Evolutionary conservation across 2,797 vertebrate species (phyloP), one percentile per base, ranked within the genome.

Genomic region (Otus scops): DNA sequence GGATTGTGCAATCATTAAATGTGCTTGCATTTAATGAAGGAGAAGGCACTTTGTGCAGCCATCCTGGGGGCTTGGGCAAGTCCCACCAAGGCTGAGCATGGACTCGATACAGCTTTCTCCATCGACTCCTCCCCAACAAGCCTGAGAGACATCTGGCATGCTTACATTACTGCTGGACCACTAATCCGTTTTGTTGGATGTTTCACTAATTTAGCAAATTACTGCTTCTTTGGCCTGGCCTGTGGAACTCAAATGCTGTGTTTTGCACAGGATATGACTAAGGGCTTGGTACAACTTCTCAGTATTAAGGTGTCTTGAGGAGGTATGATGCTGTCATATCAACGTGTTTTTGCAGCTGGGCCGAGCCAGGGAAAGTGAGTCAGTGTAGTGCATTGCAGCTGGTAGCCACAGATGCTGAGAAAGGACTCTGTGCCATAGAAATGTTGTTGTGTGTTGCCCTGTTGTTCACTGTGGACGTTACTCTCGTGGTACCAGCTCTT

Each of bases 191-290:
- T 77, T 56, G 17, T 18, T 73, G 47, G 53, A 59, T 57, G 16
- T 78, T 89, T 89, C 61, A 73, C 69, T 65, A 75, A 19, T 93
- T 92, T 65, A 92, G 78, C 47, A 91, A 86, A 91, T 86, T 41
- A 36, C 39, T 84, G 50, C 50, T 89, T n/a, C 47, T 89, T 89
- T 54, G 61, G 27, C 63, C 75, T 36, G 69, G 65, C 50, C 57
- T 20, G 27, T 48, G 59, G 89, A 79, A 32, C 87, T 77, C 53
- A 13, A 64, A 47, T 16, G 32, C 51, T 50, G 26, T 32, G 48
- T 15, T 51, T 32, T n/a, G 68, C 11, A 4, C 54, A 56, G 65
- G 76, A n/a, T 73, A 53, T 75, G 85, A 88, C 57, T 86, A 82
- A 92, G 78, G 68, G 45, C 53, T 80, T 0, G 1, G 47, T 28